Base-by-base conservation (phyloP, 2,797 vertebrate genomes). In the Columba guinea region DNA sequence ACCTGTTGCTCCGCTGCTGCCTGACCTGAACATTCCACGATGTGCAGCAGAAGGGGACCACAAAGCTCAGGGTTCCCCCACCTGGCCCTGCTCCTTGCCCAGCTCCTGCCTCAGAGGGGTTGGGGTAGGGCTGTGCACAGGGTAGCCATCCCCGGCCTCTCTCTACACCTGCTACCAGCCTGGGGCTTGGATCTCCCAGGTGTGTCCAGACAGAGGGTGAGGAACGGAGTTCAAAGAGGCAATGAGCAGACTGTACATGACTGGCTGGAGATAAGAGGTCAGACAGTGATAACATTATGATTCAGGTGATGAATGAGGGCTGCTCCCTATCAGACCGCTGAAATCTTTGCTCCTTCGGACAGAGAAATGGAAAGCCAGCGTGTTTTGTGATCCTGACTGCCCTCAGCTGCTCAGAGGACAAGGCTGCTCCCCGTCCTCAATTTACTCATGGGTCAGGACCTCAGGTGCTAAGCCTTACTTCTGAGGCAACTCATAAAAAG, bases 241-340 rank as follows among this genome's bases (percentile, higher is more conserved):
- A 84, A 52, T 0, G 2, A 86, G 48, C 37, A 52, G 74, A 34
- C 41, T 60, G 69, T 14, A 9, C 1, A 3, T 3, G 1, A 48
- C 79, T 28, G 82, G 85, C 85, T 74, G 76, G 55, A 94, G 95
- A 93, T 96, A 94, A 94, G 28, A 62, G 46, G 11, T 41, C 65
- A 87, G 95, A 87, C 7, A 0, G 58, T 46, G 75, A 91, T 11
- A 52, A n/a, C 2, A 5, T 35, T 27, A 8, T 70, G 77, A 78
- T 65, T 89, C 84, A 76, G 76, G 62, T 2, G 19, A 49, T 37
- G 68, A 79, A 84, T 64, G 80, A 87, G 52, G n/a, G 65, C 83
- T 74, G 71, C 82, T 89, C 39, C 82, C 78, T 76, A 28, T 53
- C 59, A 27, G 22, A 14, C 56, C 1, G 2, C 81, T 19, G 58